Base-by-base conservation (phyloP, 2,888 invertebrate species). In the Furcula furcula region DNA sequence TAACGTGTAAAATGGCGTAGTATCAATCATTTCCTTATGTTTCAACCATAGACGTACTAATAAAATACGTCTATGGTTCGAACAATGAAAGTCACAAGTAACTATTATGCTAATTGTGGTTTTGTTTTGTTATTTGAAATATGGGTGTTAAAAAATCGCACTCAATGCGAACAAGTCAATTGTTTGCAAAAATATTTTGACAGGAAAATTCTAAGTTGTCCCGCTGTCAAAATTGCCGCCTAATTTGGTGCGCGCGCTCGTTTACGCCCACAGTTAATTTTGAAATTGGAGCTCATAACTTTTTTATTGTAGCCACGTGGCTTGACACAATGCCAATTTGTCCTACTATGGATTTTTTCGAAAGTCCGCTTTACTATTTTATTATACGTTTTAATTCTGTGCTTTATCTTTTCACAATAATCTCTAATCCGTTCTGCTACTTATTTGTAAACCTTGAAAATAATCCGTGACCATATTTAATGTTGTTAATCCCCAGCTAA, bases 161-260 rank as follows among this genome's bases (percentile, higher is more conserved):
- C 51, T 64, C 53, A 71, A 70, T 70, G 46, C 49, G 64, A 64
- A 63, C 65, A 29, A 41, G 56, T 65, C 66, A 73, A 87, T 86
- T 86, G 87, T 87, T 88, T 88, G 85, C 68, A 67, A 88, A 79
- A 88, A 87, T 88, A 86, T 88, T 88, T 76, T 87, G 88, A 88
- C 88, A 87, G 58, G 71, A 69, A 83, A 87, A 87, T 88, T 71
- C 63, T 72, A 64, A 71, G 76, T 70, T 81, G 57, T 57, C 78
- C 73, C 72, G 70, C 75, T 78, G 81, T 74, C 70, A 80, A 78
- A 79, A 78, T 81, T 77, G 68, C 68, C 76, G 77, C 71, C 80
- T 83, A 83, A 84, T 84, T 75, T 70, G 42, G 42, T 36, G 70
- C 78, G 69, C 66, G 69, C 71, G 77, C 49, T 55, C 41, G 55